phyloP scores from a whole-genome alignment of 2,113 vertebrate species.

The Camelus bactrianus region DNA sequence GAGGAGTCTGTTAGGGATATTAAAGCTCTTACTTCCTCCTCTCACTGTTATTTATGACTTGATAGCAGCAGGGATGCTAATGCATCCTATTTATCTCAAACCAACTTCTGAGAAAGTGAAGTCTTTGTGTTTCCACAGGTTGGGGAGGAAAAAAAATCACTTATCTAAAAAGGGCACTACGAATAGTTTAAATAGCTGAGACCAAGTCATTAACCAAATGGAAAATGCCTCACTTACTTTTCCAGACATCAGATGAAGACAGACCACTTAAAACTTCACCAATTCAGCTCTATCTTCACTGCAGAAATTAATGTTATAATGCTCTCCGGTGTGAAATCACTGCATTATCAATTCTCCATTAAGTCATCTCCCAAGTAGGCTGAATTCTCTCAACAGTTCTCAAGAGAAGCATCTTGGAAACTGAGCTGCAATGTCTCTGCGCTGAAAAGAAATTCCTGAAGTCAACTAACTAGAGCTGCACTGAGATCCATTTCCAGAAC shows the following conservation, averaged over 20 bases:
- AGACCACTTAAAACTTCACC: background rate
- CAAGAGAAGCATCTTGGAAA: background rate
- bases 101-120: background rate
- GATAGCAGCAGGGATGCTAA: background rate
- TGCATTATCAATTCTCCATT: background rate
- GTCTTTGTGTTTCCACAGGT: background rate
- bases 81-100: background rate
- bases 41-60: constrained; percentile 23
- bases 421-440: background rate
- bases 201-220: constrained; percentile 28
- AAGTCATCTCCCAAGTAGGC: background rate
- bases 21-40: background rate
- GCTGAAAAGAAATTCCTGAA: background rate
- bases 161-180: background rate
- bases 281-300: background rate
- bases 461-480: background rate
- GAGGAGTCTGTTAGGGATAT: background rate
- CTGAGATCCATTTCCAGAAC: background rate
- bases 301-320: background rate
- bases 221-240: constrained; percentile 17
- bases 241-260: background rate
- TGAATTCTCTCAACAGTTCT: background rate
- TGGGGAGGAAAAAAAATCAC: background rate
- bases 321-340: background rate
- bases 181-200: constrained; percentile 16